Evolutionary conservation across 1,140 invertebrate genomes (phyloP), one percentile per base, ranked within the genome.

Genomic region (Dufourea novaeangliae): DNA sequence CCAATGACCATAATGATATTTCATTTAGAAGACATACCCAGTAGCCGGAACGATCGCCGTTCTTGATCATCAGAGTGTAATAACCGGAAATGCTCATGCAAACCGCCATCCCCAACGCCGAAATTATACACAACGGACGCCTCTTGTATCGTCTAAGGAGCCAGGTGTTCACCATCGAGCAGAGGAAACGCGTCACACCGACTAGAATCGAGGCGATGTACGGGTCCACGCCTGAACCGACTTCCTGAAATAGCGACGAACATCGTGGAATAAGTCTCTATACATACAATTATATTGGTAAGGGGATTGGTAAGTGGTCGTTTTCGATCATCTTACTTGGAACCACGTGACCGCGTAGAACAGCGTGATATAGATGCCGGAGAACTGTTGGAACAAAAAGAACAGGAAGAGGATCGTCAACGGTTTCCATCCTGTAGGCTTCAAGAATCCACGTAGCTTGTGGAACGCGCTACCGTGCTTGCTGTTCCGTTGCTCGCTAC

Each of bases 281-380:
- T n/a, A n/a, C n/a, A n/a, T n/a, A n/a, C n/a, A n/a, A n/a, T n/a
- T n/a, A n/a, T n/a, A n/a, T n/a, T n/a, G 20, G 6, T n/a, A n/a
- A 50, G 20, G 20, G 14, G 41, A n/a, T 50, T 17, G 46, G 0
- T 8, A 8, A 37, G 3, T 37, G 34, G 8, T 5, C 34, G 34
- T 3, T 37, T 37, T 37, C 2, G 1, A 14, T 22, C 52, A 76
- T n/a, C 86, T 90, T 82, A 94, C 94, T 75, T 93, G 77, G 59
- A 94, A 94, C 88, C 94, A 95, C 50, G 94, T 94, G n/a, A 95
- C 94, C 0, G 95, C 94, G 83, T 95, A 96, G 82, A 96, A 96
- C 37, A 96, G 92, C 14, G 95, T 94, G 3, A 95, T 95, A 86
- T 96, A 95, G 83, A 95, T 94, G 41, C 95, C 95, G 46, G 93